Conservation (phyloP, 2,113 vertebrate genomes). For the Falco punctatus region DNA sequence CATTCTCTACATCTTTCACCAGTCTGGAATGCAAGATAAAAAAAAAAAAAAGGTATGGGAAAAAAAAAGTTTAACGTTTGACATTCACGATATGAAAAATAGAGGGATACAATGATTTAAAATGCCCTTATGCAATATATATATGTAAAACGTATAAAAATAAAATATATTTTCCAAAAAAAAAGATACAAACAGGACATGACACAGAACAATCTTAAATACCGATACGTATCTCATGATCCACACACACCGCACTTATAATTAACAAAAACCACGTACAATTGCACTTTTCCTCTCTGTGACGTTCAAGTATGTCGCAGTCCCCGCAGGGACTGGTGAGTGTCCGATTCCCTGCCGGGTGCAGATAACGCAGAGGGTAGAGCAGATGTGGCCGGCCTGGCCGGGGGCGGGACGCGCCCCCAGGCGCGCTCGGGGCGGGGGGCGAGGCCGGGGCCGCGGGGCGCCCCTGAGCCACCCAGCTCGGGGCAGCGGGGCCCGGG, state of each 20-base stretch:
- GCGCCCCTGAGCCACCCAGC: not conserved
- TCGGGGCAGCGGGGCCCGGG: not conserved
- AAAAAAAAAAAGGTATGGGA: slow-evolving; percentile 36
- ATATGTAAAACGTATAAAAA: slow-evolving; percentile 91
- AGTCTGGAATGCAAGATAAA: slow-evolving; percentile 64
- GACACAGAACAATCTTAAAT: slow-evolving; percentile 86
- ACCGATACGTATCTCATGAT: slow-evolving; percentile 80
- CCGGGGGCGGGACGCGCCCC: not conserved
- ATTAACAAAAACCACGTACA: slow-evolving; percentile 62
- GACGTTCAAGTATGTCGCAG: slow-evolving; percentile 93
- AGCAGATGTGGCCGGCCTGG: not conserved
- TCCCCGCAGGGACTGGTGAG: slow-evolving; percentile 79
- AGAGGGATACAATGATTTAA: slow-evolving; percentile 81
- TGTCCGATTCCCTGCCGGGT: slow-evolving; percentile 72
- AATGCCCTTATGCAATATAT: slow-evolving; percentile 92
- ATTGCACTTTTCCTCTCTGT: slow-evolving; percentile 96
- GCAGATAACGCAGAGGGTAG: slow-evolving; percentile 69
- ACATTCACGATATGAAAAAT: slow-evolving; percentile 80
- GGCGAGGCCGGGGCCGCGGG: not conserved
- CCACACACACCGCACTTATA: slow-evolving; percentile 81
- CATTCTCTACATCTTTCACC: slow-evolving; percentile 79
- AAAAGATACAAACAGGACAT: slow-evolving; percentile 80
- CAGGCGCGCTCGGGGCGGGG: not conserved
- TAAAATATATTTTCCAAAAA: slow-evolving; percentile 85
- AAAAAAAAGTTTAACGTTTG: slow-evolving; percentile 73